Percentiles rank a stretch among this genome's conserved stretches.
These are phyloP conservation scores for Imbricaverruca yamaguchii DNA, from an alignment of 2,888 invertebrate species.

Conservation along the genomic window DNA sequence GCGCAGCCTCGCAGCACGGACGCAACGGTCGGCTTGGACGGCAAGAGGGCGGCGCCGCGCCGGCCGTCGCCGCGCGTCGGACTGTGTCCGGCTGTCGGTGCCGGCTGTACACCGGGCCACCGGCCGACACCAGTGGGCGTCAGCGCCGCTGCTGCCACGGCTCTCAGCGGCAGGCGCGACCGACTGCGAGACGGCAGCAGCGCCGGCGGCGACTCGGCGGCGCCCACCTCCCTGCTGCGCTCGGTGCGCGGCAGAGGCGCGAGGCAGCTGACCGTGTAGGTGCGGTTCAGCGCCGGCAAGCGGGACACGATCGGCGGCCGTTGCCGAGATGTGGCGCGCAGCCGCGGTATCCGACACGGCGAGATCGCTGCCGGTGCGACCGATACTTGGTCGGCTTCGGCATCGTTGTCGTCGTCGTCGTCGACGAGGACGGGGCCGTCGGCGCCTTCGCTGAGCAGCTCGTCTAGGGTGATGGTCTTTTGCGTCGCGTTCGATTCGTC, in stretches of 20 bases:
- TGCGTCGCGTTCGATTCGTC: not conserved
- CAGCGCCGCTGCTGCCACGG: not conserved
- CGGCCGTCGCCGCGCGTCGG: too few relatives aligned
- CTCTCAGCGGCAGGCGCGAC: not conserved
- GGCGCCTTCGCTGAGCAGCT: not conserved
- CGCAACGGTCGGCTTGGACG: constrained; percentile 7
- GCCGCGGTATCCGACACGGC: not conserved
- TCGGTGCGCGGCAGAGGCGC: too few relatives aligned
- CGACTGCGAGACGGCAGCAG: not conserved
- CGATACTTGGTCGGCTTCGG: not conserved
- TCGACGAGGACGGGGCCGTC: not conserved
- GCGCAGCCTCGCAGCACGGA: not conserved
- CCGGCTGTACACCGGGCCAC: not conserved
- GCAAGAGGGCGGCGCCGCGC: not conserved
- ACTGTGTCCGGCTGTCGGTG: not conserved
- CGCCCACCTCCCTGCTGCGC: not conserved
- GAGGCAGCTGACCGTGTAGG: not conserved
- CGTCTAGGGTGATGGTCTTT: not conserved
- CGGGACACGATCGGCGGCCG: not conserved
- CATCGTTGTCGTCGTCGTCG: not conserved
- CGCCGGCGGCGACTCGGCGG: not conserved
- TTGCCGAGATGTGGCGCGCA: not conserved
- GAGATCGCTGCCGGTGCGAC: not conserved
- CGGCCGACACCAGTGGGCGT: not conserved
- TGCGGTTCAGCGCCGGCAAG: not conserved